phyloP scores from a whole-genome alignment of 2,797 vertebrate species.

The Chiloscyllium punctatum region DNA sequence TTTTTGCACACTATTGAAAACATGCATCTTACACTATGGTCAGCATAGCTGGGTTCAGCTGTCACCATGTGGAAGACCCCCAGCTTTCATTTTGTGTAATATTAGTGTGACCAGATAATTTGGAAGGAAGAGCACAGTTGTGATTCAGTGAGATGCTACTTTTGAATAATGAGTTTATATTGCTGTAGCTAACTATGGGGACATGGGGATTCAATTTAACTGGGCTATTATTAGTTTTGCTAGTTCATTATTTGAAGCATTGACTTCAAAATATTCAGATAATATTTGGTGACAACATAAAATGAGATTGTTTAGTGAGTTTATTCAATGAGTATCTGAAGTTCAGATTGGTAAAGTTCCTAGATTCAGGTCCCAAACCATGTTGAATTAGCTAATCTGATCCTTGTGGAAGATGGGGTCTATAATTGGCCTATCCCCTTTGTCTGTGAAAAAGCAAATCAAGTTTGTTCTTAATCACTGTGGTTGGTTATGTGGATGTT shows the following conservation, averaged over 20 bases:
- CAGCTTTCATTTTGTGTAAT: neutral
- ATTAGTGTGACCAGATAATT: neutral
- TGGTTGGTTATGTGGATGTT: neutral
- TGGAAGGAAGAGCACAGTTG: neutral
- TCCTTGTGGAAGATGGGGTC: neutral
- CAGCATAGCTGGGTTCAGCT: neutral
- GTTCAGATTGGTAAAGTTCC: neutral
- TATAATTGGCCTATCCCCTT: neutral
- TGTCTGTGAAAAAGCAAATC: neutral
- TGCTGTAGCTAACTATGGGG: neutral
- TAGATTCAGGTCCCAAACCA: neutral
- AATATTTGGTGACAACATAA: neutral
- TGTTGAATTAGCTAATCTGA: neutral
- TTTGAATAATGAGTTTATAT: neutral
- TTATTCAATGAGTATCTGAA: neutral
- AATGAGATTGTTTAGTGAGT: no score
- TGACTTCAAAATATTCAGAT: neutral
- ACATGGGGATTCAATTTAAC: neutral
- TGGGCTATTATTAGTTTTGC: neutral
- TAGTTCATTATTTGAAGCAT: neutral
- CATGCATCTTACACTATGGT: neutral
- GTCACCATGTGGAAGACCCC: neutral
- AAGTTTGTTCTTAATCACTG: neutral
- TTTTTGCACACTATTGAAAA: neutral
- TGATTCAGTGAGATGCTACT: neutral